These are phyloP conservation scores for Bubo bubo DNA, from an alignment of 2,113 vertebrate species.

Conservation along the genomic window DNA sequence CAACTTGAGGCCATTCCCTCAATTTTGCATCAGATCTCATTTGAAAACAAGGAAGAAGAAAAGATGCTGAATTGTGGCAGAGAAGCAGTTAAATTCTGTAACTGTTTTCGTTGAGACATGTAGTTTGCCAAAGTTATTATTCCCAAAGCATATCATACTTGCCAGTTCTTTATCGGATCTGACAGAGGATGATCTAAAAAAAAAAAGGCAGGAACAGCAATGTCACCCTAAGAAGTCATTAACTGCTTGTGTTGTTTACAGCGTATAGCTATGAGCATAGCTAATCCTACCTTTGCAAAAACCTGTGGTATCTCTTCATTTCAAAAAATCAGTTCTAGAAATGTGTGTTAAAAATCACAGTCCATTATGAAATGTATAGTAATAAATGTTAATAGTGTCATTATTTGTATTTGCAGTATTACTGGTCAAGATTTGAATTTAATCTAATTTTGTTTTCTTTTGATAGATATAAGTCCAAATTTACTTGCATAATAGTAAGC, in stretches of 20 bases:
- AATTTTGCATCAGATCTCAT: neutral
- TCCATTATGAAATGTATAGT: neutral
- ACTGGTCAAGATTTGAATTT: neutral
- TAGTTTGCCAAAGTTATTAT: conserved; percentile 13
- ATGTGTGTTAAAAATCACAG: neutral
- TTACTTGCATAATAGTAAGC: neutral
- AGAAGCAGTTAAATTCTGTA: neutral
- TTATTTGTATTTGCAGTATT: neutral
- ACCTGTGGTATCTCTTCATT: neutral
- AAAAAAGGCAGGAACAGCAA: neutral
- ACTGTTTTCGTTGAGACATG: neutral
- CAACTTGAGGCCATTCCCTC: no score
- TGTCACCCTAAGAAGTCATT: conserved; percentile 26
- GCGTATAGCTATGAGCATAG: neutral
- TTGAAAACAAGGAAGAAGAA: neutral
- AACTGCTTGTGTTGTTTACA: neutral
- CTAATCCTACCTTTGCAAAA: neutral
- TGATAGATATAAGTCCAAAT: neutral
- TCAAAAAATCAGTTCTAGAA: neutral
- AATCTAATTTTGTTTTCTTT: neutral
- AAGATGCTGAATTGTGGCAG: neutral
- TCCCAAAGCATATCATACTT: conserved; percentile 17
- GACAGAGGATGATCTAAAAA: conserved; percentile 27
- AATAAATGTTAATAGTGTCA: neutral
- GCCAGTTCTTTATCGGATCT: conserved; percentile 6